A percentile compares a stretch with the other conserved stretches of the same genome.
Conservation (phyloP, 1,140 invertebrate genomes). For the Eulimnadia texana region DNA sequence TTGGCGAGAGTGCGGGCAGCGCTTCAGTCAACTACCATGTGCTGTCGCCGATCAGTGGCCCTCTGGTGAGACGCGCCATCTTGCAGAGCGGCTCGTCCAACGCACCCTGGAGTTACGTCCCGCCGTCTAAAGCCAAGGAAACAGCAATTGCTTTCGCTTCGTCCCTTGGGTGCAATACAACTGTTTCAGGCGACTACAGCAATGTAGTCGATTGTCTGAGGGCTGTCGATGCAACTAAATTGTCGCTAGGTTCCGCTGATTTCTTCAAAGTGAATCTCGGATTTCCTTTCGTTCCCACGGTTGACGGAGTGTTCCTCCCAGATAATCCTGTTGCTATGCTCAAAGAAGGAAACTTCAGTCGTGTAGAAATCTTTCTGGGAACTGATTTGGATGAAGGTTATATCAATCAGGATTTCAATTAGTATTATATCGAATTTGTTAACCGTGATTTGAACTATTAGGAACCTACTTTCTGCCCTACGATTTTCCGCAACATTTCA, state of each 20-base stretch:
- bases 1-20: slow-evolving; percentile 83
- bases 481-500: slow-evolving; percentile 78
- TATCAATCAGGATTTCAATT: too few species aligned
- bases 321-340: slow-evolving; percentile 69
- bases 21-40: slow-evolving; percentile 66
- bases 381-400: slow-evolving; percentile 84
- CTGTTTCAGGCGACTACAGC: slow-evolving; percentile 33
- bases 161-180: slow-evolving; percentile 67
- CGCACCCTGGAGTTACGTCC: slow-evolving; percentile 78
- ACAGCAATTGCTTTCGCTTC: slow-evolving; percentile 58
- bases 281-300: slow-evolving; percentile 72
- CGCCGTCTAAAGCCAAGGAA: slow-evolving; percentile 56
- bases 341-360: slow-evolving; percentile 53
- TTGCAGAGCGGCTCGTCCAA: slow-evolving; percentile 74
- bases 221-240: slow-evolving; percentile 68
- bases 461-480: slow-evolving; percentile 81
- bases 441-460: too few species aligned
- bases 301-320: slow-evolving; percentile 68
- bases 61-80: slow-evolving; percentile 48
- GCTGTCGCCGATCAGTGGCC: slow-evolving; percentile 60
- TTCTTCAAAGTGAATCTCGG: slow-evolving; percentile 73
- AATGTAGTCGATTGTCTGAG: slow-evolving; percentile 60
- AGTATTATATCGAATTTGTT: too few species aligned
- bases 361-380: slow-evolving; percentile 69
- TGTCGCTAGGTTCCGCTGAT: slow-evolving; percentile 73